phyloP scores from a whole-genome alignment of 2,888 invertebrate genomes.

The Automeris io region DNA sequence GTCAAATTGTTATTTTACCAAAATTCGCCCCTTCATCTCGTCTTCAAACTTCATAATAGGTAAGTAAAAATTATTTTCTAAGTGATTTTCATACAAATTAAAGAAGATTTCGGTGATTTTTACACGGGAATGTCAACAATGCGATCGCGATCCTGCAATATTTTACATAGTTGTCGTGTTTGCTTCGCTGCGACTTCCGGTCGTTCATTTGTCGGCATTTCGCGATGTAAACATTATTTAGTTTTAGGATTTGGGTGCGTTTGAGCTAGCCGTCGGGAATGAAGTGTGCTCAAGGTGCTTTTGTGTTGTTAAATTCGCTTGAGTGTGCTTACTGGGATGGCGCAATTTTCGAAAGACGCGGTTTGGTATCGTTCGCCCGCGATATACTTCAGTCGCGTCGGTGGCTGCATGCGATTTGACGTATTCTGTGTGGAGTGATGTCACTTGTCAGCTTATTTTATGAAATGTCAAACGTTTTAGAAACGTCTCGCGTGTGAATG shows the following conservation, averaged over 20 bases:
- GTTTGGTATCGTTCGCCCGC: constrained; percentile 75
- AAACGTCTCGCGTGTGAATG: constrained; percentile 68
- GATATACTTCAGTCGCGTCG: constrained; percentile 78
- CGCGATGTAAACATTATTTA: constrained; percentile 77
- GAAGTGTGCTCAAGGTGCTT: constrained; percentile 74
- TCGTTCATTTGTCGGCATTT: constrained; percentile 74
- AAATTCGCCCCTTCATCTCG: constrained; percentile 81
- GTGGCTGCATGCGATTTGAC: constrained; percentile 77
- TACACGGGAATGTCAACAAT: constrained; percentile 84
- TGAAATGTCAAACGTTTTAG: constrained; percentile 74
- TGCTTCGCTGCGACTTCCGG: constrained; percentile 79
- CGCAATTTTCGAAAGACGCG: constrained; percentile 80
- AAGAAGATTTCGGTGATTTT: constrained; percentile 78
- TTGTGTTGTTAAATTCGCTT: constrained; percentile 75
- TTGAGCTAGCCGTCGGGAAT: constrained; percentile 66
- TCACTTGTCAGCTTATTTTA: constrained; percentile 73
- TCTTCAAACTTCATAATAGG: constrained; percentile 82
- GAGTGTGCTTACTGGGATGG: constrained; percentile 75
- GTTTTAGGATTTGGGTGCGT: constrained; percentile 62
- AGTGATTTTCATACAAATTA: constrained; percentile 79
- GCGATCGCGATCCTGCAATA: constrained; percentile 86
- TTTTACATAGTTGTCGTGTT: constrained; percentile 87
- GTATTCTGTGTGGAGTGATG: constrained; percentile 75
- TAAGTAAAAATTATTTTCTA: constrained; percentile 80
- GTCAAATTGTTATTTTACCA: constrained; percentile 80